Conservation (phyloP, 2,797 vertebrate species). For the Taenioides sp. region DNA sequence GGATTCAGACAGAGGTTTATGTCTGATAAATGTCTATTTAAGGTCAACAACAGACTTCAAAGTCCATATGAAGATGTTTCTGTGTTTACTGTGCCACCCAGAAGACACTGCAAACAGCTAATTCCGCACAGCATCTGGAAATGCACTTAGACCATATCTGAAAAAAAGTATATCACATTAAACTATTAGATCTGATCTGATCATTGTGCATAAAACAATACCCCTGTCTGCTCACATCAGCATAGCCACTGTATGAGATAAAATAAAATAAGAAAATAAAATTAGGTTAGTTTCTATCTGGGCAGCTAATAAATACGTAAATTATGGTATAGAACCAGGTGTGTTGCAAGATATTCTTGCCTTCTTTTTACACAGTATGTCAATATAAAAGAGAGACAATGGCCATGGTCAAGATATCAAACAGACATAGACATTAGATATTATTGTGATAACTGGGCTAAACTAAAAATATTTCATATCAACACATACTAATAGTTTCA, state of each 20-base stretch:
- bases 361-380: too few species aligned
- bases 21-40: slow-evolving; percentile 36
- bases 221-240: not conserved
- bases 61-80: slow-evolving; percentile 31
- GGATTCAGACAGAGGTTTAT: slow-evolving; percentile 37
- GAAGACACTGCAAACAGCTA: slow-evolving; percentile 28
- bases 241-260: not conserved
- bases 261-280: not conserved
- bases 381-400: not conserved
- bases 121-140: slow-evolving; percentile 2
- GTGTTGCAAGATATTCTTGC: not conserved
- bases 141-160: not conserved
- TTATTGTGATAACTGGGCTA: not conserved
- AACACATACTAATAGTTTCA: not conserved
- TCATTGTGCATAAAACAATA: not conserved
- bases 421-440: not conserved
- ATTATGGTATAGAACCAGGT: not conserved
- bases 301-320: not conserved
- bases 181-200: not conserved
- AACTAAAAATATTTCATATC: not conserved
- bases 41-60: slow-evolving; percentile 41
- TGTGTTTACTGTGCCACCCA: slow-evolving; percentile 54
- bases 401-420: not conserved
- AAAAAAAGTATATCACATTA: not conserved
- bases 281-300: not conserved